phyloP scores from a whole-genome alignment of 2,113 vertebrate species.

The Centropus unirufus region DNA sequence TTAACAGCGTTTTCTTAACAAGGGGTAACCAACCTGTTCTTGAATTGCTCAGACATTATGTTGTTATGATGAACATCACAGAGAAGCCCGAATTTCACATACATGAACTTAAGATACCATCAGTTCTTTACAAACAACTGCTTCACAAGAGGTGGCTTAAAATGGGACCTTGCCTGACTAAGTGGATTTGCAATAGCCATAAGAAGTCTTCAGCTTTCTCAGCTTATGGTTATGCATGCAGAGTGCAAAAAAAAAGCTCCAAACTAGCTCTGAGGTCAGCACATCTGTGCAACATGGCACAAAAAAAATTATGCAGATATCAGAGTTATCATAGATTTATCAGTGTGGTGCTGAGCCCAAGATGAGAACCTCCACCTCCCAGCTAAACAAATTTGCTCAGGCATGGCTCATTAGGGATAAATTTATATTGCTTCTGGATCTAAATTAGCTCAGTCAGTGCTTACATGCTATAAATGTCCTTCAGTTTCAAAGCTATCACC shows the following conservation, averaged over 20 bases:
- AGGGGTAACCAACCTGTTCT: not conserved
- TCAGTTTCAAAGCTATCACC: not conserved
- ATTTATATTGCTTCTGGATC: not conserved
- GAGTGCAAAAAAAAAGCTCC: not conserved
- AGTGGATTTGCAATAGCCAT: not conserved
- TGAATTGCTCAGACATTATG: not conserved
- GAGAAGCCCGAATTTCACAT: not conserved
- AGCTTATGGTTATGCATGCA: not conserved
- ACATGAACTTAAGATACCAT: not conserved
- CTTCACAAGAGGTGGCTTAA: not conserved
- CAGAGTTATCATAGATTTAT: not conserved
- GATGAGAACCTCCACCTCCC: not conserved
- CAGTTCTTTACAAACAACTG: not conserved
- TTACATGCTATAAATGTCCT: not conserved
- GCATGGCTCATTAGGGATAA: not conserved
- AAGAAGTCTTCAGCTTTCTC: not conserved
- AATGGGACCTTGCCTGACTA: not conserved
- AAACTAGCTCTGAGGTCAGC: not conserved
- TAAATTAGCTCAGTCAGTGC: not conserved
- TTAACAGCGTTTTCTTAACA: not conserved
- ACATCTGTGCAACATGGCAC: not conserved
- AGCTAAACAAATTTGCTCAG: not conserved
- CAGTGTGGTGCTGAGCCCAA: not conserved
- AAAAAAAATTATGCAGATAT: slow-evolving; percentile 12
- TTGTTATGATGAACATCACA: not conserved